These are phyloP conservation scores for Brachionus paranguensis DNA, from an alignment of 1,140 invertebrate species.

Conservation along the genomic window DNA sequence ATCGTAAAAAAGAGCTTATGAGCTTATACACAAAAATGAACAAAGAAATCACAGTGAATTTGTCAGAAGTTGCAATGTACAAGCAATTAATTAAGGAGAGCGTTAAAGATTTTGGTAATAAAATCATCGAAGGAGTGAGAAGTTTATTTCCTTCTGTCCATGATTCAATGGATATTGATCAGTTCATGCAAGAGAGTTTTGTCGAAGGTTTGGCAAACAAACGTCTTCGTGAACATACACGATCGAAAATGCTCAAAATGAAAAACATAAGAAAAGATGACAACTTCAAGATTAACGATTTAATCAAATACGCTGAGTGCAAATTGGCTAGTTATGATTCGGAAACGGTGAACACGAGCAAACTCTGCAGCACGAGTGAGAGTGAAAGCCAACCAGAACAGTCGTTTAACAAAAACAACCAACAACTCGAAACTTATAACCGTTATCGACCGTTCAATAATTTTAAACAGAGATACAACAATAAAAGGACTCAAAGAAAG, in stretches of 20 bases:
- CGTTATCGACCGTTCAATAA: too few species aligned
- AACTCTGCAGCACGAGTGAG: too few species aligned
- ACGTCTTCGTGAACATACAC: background rate
- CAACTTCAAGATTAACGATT: background rate
- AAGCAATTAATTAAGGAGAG: background rate
- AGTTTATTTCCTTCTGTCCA: background rate
- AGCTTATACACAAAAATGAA: background rate
- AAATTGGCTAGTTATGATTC: background rate
- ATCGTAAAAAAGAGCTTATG: background rate
- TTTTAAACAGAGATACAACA: too few species aligned
- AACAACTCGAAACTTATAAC: too few species aligned
- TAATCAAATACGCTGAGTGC: background rate
- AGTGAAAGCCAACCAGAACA: too few species aligned
- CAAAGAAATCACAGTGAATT: background rate
- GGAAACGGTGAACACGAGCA: background rate
- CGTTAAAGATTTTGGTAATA: background rate
- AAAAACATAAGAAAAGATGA: background rate
- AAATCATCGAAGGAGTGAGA: too few species aligned
- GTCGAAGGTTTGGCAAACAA: background rate
- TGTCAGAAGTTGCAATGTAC: background rate
- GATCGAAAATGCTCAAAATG: background rate
- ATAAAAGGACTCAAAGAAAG: too few species aligned
- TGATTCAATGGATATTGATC: background rate
- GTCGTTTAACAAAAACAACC: too few species aligned
- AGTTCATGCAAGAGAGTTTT: background rate